These are phyloP conservation scores for Galeopterus variegatus DNA, from an alignment of 2,113 vertebrate species.

Conservation along the genomic window DNA sequence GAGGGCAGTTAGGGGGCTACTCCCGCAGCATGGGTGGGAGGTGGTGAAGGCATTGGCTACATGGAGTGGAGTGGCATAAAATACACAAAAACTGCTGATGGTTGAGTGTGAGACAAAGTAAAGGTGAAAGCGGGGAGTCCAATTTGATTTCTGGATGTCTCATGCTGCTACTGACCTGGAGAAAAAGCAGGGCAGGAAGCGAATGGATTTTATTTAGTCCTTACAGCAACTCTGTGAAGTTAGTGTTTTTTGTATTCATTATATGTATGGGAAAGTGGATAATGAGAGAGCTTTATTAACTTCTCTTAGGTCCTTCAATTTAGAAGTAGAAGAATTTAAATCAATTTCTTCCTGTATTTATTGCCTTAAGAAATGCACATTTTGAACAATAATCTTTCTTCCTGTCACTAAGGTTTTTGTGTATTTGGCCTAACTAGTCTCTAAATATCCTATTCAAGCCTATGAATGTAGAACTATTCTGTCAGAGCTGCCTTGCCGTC, in stretches of 20 bases:
- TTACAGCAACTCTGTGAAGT: neutral
- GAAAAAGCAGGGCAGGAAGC: neutral
- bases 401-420: neutral
- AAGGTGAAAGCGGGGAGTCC: neutral
- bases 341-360: neutral
- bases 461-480: rapidly evolving
- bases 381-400: neutral
- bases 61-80: rapidly evolving
- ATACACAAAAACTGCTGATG: neutral
- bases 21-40: neutral
- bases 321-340: neutral
- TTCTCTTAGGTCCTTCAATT: neutral
- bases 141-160: neutral
- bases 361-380: neutral
- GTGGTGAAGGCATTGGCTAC: too few species aligned
- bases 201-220: neutral
- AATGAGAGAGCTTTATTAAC: neutral
- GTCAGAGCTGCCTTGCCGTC: neutral
- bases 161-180: neutral
- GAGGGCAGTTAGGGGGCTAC: too few species aligned
- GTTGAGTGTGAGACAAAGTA: neutral
- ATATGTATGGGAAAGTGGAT: neutral
- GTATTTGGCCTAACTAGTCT: neutral
- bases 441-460: neutral
- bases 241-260: neutral